Conservation (phyloP, 2,888 invertebrate species). For the Toxonevra muliebris region DNA sequence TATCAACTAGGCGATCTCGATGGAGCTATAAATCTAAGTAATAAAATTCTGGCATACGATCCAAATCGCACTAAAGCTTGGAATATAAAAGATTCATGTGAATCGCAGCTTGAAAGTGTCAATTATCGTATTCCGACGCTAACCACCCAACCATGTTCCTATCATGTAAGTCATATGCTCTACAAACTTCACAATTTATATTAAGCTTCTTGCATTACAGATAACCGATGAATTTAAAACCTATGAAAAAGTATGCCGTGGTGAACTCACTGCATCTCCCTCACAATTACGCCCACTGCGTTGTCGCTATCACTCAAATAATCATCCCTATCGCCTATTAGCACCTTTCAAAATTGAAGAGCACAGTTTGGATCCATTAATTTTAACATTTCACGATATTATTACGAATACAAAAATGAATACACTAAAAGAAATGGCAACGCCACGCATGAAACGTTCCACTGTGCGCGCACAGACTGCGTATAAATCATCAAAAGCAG, state of each 20-base stretch:
- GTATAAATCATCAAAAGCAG: slow-evolving; percentile 76
- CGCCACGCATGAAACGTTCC: slow-evolving; percentile 65
- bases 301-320: slow-evolving; percentile 49
- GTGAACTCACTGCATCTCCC: slow-evolving; percentile 46
- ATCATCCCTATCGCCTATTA: slow-evolving; percentile 42
- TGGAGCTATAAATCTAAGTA: slow-evolving; percentile 84
- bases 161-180: slow-evolving; percentile 23
- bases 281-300: slow-evolving; percentile 50
- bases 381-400: slow-evolving; percentile 69
- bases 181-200: background rate
- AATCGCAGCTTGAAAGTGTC: background rate
- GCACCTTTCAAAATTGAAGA: slow-evolving; percentile 68
- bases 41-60: slow-evolving; percentile 50
- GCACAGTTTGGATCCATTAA: slow-evolving; percentile 66
- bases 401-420: slow-evolving; percentile 68
- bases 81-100: slow-evolving; percentile 12
- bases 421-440: slow-evolving; percentile 68
- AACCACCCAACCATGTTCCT: slow-evolving; percentile 30
- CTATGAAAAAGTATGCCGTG: slow-evolving; percentile 65
- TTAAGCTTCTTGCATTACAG: slow-evolving; percentile 34
- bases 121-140: slow-evolving; percentile 9
- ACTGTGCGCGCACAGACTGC: slow-evolving; percentile 78
- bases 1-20: slow-evolving; percentile 70
- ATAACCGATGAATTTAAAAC: slow-evolving; percentile 50
- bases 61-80: slow-evolving; percentile 17